Percentiles rank a stretch among this genome's conserved stretches.
phyloP scores from a whole-genome alignment of 2,797 vertebrate genomes.

The Ceryle rudis region DNA sequence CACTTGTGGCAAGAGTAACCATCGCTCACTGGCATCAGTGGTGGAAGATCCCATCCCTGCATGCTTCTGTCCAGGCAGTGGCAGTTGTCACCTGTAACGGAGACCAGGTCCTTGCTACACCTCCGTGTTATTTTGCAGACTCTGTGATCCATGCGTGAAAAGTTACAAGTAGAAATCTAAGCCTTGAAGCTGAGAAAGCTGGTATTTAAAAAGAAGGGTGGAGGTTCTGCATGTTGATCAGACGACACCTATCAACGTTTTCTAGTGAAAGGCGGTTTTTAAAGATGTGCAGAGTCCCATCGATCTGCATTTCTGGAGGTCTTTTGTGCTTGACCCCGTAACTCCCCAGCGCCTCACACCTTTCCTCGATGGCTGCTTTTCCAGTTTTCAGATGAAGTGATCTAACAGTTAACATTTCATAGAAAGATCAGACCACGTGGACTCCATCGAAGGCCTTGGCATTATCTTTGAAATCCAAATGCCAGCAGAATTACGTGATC shows the following conservation, averaged over 20 bases:
- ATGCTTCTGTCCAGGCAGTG: background rate
- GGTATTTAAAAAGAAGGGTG: background rate
- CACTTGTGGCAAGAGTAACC: background rate
- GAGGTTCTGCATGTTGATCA: background rate
- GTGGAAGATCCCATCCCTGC: accelerated
- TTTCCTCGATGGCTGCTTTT: background rate
- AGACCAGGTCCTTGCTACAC: background rate
- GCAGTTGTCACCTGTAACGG: background rate
- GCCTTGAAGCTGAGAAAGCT: background rate
- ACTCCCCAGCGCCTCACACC: background rate
- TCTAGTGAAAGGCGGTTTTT: background rate
- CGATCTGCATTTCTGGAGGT: background rate
- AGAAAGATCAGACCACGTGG: background rate
- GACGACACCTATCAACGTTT: background rate
- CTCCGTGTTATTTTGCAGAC: background rate
- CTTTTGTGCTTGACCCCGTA: background rate
- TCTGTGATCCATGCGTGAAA: background rate
- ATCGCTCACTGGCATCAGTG: background rate
- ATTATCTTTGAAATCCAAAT: constrained; percentile 3
- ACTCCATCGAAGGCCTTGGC: background rate
- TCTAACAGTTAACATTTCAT: background rate
- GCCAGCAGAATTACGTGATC: background rate
- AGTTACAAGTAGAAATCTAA: background rate
- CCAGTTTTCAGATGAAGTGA: background rate
- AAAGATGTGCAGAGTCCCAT: background rate